Percentiles rank a stretch among this genome's conserved stretches.
Evolutionary conservation across 2,113 vertebrate genomes (phyloP).

Genomic region (Esox niger): DNA sequence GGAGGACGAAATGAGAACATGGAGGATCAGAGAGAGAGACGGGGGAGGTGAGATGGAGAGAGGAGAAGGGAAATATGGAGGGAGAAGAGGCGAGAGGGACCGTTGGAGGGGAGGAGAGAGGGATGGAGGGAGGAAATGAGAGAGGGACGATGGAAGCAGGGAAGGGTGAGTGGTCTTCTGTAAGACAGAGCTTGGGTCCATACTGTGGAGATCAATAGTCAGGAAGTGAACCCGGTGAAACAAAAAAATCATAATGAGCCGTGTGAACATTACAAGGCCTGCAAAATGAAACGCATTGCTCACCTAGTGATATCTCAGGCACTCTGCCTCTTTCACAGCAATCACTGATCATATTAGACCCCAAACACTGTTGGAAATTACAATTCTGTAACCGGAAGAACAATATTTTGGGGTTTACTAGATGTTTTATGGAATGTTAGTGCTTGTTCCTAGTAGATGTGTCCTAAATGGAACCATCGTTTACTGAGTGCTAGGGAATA

Average conservation of each 20-base stretch:
- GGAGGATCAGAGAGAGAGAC: slow-evolving; percentile 20
- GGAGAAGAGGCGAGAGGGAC: too few species aligned
- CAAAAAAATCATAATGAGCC: slow-evolving; percentile 63
- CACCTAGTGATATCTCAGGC: slow-evolving; percentile 38
- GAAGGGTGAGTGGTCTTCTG: slow-evolving; percentile 47
- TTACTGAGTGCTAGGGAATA: too few species aligned
- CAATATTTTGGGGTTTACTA: slow-evolving; percentile 37
- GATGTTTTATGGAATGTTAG: slow-evolving; percentile 8
- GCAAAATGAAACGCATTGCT: slow-evolving; percentile 69
- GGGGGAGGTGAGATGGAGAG: not conserved
- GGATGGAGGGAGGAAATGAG: too few species aligned
- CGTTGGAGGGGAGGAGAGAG: too few species aligned
- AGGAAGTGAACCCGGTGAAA: slow-evolving; percentile 54
- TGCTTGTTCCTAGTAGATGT: slow-evolving; percentile 25
- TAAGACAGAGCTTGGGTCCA: slow-evolving; percentile 50
- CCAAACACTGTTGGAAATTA: slow-evolving; percentile 35
- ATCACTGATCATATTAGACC: slow-evolving; percentile 47
- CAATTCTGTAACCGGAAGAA: slow-evolving; percentile 32
- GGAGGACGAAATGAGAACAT: slow-evolving; percentile 21
- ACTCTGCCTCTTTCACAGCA: not conserved
- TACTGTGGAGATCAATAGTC: slow-evolving; percentile 60
- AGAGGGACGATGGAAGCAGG: too few species aligned
- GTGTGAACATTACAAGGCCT: slow-evolving; percentile 49
- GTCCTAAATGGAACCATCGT: slow-evolving; percentile 2
- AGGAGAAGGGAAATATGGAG: too few species aligned